These are phyloP conservation scores for Danionella cerebrum DNA, from an alignment of 2,113 vertebrate genomes.

Conservation along the genomic window DNA sequence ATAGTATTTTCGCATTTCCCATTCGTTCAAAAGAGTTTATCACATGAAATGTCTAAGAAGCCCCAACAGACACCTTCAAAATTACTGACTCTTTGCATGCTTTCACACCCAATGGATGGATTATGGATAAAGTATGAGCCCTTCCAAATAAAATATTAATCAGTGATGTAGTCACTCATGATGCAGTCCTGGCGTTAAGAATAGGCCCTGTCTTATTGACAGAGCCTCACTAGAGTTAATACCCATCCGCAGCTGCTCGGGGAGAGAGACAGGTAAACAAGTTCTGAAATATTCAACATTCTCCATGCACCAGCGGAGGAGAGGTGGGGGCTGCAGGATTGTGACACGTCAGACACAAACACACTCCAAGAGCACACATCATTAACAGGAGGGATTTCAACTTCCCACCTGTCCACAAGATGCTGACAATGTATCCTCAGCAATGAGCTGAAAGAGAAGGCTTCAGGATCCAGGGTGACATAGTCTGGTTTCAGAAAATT, in stretches of 20 bases:
- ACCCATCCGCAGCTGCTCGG: neutral
- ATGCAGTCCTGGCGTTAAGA: conserved; percentile 2
- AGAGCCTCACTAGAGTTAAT: neutral
- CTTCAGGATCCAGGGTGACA: neutral
- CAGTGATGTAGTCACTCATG: neutral
- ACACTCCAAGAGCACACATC: conserved; percentile 28
- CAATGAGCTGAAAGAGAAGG: conserved; percentile 34
- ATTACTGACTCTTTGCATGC: neutral
- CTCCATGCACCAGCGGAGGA: neutral
- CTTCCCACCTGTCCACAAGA: conserved; percentile 42
- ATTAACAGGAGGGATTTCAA: conserved; percentile 39
- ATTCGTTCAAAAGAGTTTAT: too few relatives aligned
- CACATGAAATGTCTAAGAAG: too few relatives aligned
- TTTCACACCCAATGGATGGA: neutral
- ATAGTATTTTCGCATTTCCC: too few relatives aligned
- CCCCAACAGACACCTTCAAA: neutral
- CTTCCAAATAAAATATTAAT: conserved; percentile 23
- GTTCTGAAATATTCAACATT: conserved; percentile 14
- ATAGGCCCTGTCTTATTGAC: conserved; percentile 1
- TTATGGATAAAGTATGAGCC: neutral
- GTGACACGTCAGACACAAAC: conserved; percentile 21
- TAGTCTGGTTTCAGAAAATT: conserved; percentile 2
- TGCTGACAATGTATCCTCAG: conserved; percentile 40
- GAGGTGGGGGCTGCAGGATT: neutral
- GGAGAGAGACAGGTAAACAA: neutral